phyloP scores from a whole-genome alignment of 2,797 vertebrate species.

The Bufotes viridis region DNA sequence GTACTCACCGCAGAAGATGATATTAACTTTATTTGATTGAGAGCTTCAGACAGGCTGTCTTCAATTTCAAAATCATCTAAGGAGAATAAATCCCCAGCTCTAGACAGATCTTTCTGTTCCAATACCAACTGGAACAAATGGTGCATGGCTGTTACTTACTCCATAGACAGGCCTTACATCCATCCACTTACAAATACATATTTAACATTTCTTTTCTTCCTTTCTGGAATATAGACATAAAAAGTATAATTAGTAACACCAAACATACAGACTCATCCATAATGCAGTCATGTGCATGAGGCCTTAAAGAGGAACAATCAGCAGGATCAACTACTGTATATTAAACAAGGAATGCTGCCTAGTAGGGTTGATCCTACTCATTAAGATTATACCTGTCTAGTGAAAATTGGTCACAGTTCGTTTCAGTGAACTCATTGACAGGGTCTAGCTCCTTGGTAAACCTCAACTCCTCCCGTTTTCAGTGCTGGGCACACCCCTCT shows the following conservation, averaged over 20 bases:
- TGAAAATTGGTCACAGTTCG: no score
- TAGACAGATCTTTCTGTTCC: slow-evolving; percentile 90
- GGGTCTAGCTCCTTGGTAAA: no score
- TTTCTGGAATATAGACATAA: slow-evolving; percentile 9
- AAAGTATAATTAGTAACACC: background rate
- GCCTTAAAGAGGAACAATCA: no score
- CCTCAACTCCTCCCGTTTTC: no score
- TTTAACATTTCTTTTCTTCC: background rate
- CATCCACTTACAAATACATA: background rate
- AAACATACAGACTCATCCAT: background rate
- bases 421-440: no score
- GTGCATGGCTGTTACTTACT: slow-evolving; percentile 79
- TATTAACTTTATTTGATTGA: slow-evolving; percentile 93
- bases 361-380: no score
- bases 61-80: slow-evolving; percentile 90
- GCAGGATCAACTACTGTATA: no score
- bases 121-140: slow-evolving; percentile 90
- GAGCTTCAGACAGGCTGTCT: slow-evolving; percentile 87
- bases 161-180: background rate
- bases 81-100: slow-evolving; percentile 94
- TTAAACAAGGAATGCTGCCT: no score
- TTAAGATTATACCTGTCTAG: no score
- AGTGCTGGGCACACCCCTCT: no score
- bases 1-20: slow-evolving; percentile 87
- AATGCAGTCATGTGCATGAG: background rate